A percentile compares a stretch with the other conserved stretches of the same genome.
Conservation (phyloP, 2,888 invertebrate genomes). For the Synanthedon formicaeformis region DNA sequence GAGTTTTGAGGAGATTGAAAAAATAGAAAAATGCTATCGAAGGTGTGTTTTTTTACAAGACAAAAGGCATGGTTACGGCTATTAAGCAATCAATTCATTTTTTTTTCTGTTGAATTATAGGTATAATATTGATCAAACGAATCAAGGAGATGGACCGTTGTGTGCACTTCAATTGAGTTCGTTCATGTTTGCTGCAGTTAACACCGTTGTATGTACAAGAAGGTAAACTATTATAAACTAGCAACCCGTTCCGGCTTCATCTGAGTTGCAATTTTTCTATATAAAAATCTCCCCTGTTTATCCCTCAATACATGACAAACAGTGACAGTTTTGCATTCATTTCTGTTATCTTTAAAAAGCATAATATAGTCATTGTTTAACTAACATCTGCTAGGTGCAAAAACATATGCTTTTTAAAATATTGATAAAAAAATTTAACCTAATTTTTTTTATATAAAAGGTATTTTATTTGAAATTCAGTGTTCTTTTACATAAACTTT, state of each 20-base stretch:
- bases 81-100: neutral
- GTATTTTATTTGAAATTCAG: too few species aligned
- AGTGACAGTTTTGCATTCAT: too few species aligned
- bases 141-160: constrained; percentile 77
- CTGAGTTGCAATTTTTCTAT: too few species aligned
- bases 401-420: too few species aligned
- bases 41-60: constrained; percentile 26
- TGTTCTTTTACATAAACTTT: too few species aligned
- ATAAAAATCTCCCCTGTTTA: too few species aligned
- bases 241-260: too few species aligned
- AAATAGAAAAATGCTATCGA: constrained; percentile 72
- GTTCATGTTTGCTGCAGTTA: constrained; percentile 91
- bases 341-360: neutral
- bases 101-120: constrained; percentile 24
- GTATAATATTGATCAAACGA: constrained; percentile 77
- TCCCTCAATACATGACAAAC: too few species aligned
- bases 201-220: constrained; percentile 85
- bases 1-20: constrained; percentile 65
- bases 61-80: neutral
- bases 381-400: too few species aligned
- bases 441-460: too few species aligned
- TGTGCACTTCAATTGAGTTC: constrained; percentile 90
- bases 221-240: constrained; percentile 47
- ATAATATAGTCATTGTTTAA: neutral
- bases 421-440: too few species aligned